Percentiles rank a stretch among this genome's conserved stretches.
Evolutionary conservation across 2,113 vertebrate genomes (phyloP).

Genomic region (Microtus montanus): DNA sequence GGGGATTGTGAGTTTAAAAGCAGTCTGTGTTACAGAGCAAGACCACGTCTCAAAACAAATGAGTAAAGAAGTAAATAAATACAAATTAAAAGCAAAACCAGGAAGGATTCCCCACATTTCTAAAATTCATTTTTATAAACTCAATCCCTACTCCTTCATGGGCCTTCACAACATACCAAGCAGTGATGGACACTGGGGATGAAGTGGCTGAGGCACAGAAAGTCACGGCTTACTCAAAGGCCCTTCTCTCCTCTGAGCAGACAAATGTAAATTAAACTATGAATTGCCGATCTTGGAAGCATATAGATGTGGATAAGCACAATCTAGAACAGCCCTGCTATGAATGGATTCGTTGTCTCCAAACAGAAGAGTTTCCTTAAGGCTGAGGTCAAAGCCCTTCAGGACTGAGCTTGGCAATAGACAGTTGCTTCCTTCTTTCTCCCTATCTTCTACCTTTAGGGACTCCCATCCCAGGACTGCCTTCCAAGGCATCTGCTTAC

Average conservation of each 20-base stretch:
- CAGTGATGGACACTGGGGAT: not conserved
- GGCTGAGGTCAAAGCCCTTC: not conserved
- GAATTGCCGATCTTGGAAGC: not conserved
- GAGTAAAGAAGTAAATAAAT: not conserved
- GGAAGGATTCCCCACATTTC: not conserved
- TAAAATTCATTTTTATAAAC: not conserved
- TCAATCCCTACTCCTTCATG: not conserved
- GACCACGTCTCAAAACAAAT: not conserved
- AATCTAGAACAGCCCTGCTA: not conserved
- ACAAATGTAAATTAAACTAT: not conserved
- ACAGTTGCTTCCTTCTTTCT: not conserved
- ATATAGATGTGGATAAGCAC: not conserved
- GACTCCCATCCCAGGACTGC: not conserved
- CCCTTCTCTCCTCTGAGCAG: not conserved
- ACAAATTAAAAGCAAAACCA: not conserved
- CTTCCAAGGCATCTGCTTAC: not conserved
- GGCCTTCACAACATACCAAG: not conserved
- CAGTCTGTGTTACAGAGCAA: not conserved
- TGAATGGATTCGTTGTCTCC: not conserved
- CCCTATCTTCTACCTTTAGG: not conserved
- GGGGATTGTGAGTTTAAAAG: not conserved
- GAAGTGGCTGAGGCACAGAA: slow-evolving; percentile 1
- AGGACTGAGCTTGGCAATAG: not conserved
- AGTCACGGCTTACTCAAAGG: not conserved
- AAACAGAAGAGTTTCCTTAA: not conserved